Evolutionary conservation across 2,797 vertebrate genomes (phyloP).

Genomic region (Cebuella pygmaea): DNA sequence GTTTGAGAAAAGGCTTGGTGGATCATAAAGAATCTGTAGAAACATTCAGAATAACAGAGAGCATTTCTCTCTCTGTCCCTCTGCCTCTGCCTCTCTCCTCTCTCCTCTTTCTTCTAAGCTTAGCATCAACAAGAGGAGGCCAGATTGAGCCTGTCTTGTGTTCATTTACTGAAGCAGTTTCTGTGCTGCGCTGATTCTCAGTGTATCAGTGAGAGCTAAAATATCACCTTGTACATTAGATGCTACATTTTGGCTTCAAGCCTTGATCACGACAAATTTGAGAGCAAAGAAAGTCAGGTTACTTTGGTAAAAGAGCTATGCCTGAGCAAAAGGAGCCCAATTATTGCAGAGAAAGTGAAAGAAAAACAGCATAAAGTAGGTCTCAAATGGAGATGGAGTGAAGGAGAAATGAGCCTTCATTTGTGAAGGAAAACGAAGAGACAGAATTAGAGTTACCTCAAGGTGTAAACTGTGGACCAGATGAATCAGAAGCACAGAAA

Average conservation of each 20-base stretch:
- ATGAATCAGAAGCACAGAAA: not conserved
- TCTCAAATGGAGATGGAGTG: not conserved
- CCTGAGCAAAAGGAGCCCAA: not conserved
- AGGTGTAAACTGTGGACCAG: slow-evolving; percentile 8
- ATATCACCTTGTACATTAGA: slow-evolving; percentile 45
- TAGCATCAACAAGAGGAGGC: not conserved
- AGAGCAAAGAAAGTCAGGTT: slow-evolving; percentile 30
- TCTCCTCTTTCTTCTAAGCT: not conserved
- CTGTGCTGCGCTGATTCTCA: slow-evolving; percentile 49
- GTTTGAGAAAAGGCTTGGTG: slow-evolving; percentile 34
- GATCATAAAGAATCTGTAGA: slow-evolving; percentile 57
- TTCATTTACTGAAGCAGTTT: slow-evolving; percentile 63
- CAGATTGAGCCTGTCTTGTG: not conserved
- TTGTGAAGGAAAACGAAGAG: slow-evolving; percentile 43
- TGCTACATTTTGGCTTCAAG: slow-evolving; percentile 52
- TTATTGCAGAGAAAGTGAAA: not conserved
- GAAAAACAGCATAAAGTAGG: not conserved
- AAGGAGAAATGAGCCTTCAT: slow-evolving; percentile 60
- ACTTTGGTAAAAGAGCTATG: slow-evolving; percentile 50
- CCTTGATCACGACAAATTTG: slow-evolving; percentile 53
- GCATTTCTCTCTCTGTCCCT: slow-evolving; percentile 43
- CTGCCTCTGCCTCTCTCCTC: not conserved
- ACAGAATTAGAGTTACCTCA: not conserved
- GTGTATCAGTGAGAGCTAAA: slow-evolving; percentile 60
- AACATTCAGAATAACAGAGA: slow-evolving; percentile 60